phyloP scores from a whole-genome alignment of 2,797 vertebrate genomes.

The Rousettus madagascariensis region DNA sequence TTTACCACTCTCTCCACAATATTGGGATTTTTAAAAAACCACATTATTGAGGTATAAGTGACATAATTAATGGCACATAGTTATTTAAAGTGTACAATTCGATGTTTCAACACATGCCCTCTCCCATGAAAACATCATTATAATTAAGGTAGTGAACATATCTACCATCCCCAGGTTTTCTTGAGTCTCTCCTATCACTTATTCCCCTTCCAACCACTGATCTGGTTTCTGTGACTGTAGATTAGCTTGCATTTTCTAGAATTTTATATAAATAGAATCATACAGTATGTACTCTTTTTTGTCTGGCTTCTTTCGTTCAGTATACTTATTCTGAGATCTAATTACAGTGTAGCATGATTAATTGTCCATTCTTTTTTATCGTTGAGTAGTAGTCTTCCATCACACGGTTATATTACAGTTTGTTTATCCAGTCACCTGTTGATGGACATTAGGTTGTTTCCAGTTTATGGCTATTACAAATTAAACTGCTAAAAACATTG shows the following conservation, averaged over 20 bases:
- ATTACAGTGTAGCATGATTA: not conserved
- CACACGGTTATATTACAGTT: not conserved
- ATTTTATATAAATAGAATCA: not conserved
- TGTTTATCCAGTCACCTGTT: not conserved
- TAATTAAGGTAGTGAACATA: not conserved
- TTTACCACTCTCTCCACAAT: not conserved
- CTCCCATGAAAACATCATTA: not conserved
- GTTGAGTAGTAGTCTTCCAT: not conserved
- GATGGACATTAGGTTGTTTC: not conserved
- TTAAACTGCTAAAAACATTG: not conserved
- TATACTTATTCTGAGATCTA: not conserved
- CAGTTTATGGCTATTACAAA: not conserved
- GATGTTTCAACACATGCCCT: not conserved
- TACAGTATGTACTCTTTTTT: not conserved
- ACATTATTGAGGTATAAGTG: not conserved
- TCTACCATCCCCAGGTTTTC: not conserved
- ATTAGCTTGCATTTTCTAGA: not conserved
- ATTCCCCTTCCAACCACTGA: not conserved
- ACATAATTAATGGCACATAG: not conserved
- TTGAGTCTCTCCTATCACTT: not conserved
- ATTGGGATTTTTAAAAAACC: not conserved
- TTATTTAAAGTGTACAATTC: not conserved
- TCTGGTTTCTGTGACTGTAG: not conserved
- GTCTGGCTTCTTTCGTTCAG: not conserved
- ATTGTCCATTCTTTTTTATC: not conserved